Conservation (phyloP, 2,797 vertebrate genomes). For the Lemur catta region DNA sequence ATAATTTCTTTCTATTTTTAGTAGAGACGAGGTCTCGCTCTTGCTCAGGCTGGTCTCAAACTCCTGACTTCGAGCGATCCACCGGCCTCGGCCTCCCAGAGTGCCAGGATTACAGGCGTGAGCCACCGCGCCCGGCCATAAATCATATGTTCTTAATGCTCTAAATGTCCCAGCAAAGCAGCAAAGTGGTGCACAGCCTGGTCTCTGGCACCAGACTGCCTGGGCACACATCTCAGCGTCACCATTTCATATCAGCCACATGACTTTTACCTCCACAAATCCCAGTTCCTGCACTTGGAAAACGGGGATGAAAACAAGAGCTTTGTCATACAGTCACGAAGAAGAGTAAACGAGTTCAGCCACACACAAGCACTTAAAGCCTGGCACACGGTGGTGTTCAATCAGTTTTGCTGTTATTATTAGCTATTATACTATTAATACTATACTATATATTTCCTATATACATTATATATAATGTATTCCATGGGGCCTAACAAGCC, state of each 20-base stretch:
- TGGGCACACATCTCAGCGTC: not conserved
- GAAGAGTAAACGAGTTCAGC: not conserved
- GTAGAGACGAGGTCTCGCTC: too few species aligned
- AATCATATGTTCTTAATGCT: not conserved
- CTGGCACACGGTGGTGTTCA: not conserved
- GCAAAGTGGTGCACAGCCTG: fast-evolving
- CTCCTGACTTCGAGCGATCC: too few species aligned
- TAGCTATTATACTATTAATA: not conserved
- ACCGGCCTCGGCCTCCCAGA: too few species aligned
- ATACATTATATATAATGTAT: too few species aligned
- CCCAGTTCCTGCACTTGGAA: not conserved
- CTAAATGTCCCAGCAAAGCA: not conserved
- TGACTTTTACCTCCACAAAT: not conserved
- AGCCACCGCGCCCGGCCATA: not conserved
- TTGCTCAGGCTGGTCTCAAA: too few species aligned
- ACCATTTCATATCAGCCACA: not conserved
- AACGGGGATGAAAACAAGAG: fast-evolving
- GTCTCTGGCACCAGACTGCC: not conserved
- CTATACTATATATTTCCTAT: too few species aligned
- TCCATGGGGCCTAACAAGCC: not conserved
- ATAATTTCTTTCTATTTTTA: too few species aligned
- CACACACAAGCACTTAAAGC: not conserved
- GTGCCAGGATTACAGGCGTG: too few species aligned
- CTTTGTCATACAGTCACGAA: not conserved
- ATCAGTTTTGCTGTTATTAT: not conserved